Base-by-base conservation (phyloP, 2,888 invertebrate genomes). In the Ennomos erosarius region DNA sequence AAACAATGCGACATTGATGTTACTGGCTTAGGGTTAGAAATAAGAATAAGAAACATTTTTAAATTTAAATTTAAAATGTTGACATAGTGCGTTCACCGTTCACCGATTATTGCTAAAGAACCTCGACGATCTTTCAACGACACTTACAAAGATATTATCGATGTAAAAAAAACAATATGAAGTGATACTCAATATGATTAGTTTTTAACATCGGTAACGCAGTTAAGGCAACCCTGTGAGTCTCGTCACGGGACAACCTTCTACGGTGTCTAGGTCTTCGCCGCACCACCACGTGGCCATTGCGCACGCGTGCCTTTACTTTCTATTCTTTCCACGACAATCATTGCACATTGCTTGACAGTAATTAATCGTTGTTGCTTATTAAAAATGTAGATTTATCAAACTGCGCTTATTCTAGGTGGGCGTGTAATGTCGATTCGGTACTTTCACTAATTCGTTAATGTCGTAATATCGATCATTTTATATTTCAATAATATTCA, bases 301-400 rank as follows among this genome's bases (percentile, higher is more conserved):
- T 59, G 45, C 13, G 38, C 35, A 39, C 45, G 39, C 45, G 39
- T 43, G 51, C 47, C 46, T 51, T 55, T 79, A 79, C 81, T 84
- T 83, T 82, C 82, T 79, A 79, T 76, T 70, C 67, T 64, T 68
- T 62, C 69, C 48, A 60, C 33, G 40, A 54, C 56, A 65, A 58
- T 53, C 60, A 59, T 49, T 61, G 62, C 57, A 57, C 58, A 66
- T 62, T 64, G 58, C 64, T 49, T 70, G 74, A 74, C 73, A 75
- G 64, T 74, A 74, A 79, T 81, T 76, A 78, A 75, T 76, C 73
- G 65, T 64, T 65, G 68, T 60, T 65, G 69, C 72, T 75, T 75
- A 81, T 83, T 82, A 75, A 70, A 81, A 76, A 76, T 79, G 74
- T 68, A 75, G 75, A 79, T 78, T 74, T 73, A 69, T 67, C 62